A percentile compares a stretch with the other conserved stretches of the same genome.
These are phyloP conservation scores for Phortica magna DNA, from an alignment of 2,888 invertebrate species.

Conservation along the genomic window DNA sequence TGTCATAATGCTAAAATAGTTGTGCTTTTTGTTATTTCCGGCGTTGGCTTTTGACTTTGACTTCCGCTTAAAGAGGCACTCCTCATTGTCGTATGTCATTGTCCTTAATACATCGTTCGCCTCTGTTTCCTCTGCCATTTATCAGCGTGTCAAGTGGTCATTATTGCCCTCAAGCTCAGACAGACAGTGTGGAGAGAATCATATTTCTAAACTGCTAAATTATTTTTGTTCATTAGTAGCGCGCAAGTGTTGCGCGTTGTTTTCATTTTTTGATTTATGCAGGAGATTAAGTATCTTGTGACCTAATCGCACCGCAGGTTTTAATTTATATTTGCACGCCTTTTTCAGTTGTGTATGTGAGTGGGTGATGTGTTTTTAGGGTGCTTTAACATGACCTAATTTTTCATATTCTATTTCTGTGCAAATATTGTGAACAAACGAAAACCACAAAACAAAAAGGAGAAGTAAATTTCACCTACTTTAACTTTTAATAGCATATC, in stretches of 20 bases:
- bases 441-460: background rate
- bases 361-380: background rate
- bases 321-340: background rate
- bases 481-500: background rate
- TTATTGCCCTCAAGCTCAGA: background rate
- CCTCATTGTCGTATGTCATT: background rate
- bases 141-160: constrained; percentile 2
- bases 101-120: background rate
- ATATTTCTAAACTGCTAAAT: constrained; percentile 5
- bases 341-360: background rate
- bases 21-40: constrained; percentile 23
- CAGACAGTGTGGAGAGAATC: background rate
- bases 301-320: background rate
- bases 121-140: too few relatives aligned
- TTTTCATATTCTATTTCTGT: constrained; percentile 22
- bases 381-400: constrained; percentile 23
- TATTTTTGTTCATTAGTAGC: background rate
- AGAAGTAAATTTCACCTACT: background rate
- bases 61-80: background rate
- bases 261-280: background rate
- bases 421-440: background rate
- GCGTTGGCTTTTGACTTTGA: background rate
- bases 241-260: background rate
- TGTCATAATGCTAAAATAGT: constrained; percentile 13
- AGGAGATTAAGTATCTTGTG: constrained; percentile 1